Evolutionary conservation across 53 echinoderm and acorn worm genomes (phyloP).

Genomic region (Paracentrotus lividus): DNA sequence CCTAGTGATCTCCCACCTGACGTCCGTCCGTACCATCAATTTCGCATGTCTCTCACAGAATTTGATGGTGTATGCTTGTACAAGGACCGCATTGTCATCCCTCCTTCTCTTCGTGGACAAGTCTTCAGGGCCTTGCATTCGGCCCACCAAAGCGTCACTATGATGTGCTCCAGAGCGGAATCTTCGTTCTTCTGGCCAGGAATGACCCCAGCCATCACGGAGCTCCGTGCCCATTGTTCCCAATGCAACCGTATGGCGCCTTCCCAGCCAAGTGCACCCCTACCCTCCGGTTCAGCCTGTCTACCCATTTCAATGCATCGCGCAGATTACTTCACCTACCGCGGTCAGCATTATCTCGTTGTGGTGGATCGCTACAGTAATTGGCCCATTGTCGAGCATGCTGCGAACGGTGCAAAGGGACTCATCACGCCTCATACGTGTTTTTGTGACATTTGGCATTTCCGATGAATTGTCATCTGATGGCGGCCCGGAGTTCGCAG

Average conservation of each 20-base stretch:
- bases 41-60: slow-evolving; percentile 44
- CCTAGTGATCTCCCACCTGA: slow-evolving; percentile 65
- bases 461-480: slow-evolving; percentile 74
- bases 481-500: slow-evolving; percentile 76
- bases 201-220: neutral
- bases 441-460: slow-evolving; percentile 76
- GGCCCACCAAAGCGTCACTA: too few species aligned
- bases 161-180: too few species aligned
- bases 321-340: slow-evolving; percentile 75
- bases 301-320: slow-evolving; percentile 78
- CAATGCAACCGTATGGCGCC: slow-evolving; percentile 14
- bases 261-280: slow-evolving; percentile 69
- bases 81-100: slow-evolving; percentile 75
- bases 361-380: slow-evolving; percentile 76
- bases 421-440: too few species aligned
- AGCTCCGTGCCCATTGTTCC: too few species aligned
- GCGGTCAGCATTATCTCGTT: slow-evolving; percentile 69
- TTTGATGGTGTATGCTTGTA: slow-evolving; percentile 75
- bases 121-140: slow-evolving; percentile 62
- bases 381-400: slow-evolving; percentile 71
- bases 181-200: too few species aligned
- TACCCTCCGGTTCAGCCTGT: slow-evolving; percentile 60
- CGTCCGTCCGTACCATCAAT: slow-evolving; percentile 60
- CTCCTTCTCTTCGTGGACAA: slow-evolving; percentile 70
- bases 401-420: slow-evolving; percentile 48